Evolutionary conservation across 1,140 invertebrate species (phyloP).

Genomic region (Drosophila athabasca): DNA sequence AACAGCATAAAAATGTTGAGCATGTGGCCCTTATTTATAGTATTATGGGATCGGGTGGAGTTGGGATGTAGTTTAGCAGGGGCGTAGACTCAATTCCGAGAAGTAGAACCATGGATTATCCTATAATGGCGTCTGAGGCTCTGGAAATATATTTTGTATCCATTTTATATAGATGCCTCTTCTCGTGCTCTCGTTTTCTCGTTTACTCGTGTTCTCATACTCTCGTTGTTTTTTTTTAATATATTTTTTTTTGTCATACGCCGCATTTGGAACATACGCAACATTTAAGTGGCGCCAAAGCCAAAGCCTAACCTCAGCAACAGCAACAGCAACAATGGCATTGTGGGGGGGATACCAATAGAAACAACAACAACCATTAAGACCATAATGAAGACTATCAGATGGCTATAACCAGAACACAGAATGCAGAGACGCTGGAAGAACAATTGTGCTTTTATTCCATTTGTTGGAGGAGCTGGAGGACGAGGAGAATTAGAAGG

Average conservation of each 20-base stretch:
- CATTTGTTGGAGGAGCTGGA: constrained; percentile 32
- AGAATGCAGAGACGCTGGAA: not conserved
- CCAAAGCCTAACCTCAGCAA: constrained; percentile 48
- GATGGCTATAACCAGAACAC: constrained; percentile 50
- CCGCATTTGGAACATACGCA: constrained; percentile 55
- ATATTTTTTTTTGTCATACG: constrained; percentile 9
- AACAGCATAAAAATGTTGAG: constrained; percentile 80
- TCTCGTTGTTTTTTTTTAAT: constrained; percentile 30
- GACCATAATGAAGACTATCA: constrained; percentile 53
- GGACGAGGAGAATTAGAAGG: constrained; percentile 5
- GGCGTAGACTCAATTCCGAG: not conserved
- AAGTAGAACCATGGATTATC: not conserved
- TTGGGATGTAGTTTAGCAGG: constrained; percentile 37
- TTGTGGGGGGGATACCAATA: constrained; percentile 34
- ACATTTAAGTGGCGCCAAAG: constrained; percentile 75
- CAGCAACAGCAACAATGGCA: constrained; percentile 35
- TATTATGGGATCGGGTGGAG: constrained; percentile 25
- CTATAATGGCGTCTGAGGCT: constrained; percentile 17
- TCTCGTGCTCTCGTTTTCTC: not conserved
- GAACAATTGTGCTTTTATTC: constrained; percentile 29
- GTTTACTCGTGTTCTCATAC: no score
- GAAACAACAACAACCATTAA: constrained; percentile 49
- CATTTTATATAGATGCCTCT: constrained; percentile 63
- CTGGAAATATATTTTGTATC: constrained; percentile 54
- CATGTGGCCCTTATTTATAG: constrained; percentile 77